A percentile compares a stretch with the other conserved stretches of the same genome.
phyloP scores from a whole-genome alignment of 2,797 vertebrate genomes.

The Chaunax sp. region DNA sequence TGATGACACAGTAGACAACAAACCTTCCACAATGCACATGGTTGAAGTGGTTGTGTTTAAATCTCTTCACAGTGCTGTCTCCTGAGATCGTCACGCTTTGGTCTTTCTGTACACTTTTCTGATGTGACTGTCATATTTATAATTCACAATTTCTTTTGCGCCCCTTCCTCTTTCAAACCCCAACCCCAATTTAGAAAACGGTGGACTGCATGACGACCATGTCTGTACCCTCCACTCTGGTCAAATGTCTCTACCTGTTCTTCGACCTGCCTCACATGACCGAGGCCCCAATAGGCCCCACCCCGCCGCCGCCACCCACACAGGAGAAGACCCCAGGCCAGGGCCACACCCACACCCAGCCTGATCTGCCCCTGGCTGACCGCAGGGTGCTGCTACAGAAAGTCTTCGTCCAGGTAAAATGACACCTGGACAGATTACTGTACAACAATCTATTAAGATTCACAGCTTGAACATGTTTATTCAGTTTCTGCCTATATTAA shows the following conservation, averaged over 20 bases:
- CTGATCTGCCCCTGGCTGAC: constrained; percentile 93
- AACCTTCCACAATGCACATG: not conserved
- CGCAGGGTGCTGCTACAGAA: constrained; percentile 94
- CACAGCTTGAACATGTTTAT: too few relatives aligned
- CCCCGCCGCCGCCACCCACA: constrained; percentile 75
- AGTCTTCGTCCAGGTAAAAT: constrained; percentile 94
- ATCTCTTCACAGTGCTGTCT: too few relatives aligned
- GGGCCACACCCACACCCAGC: constrained; percentile 69
- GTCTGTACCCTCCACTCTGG: constrained; percentile 98
- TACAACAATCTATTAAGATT: too few relatives aligned
- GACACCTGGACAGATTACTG: not conserved
- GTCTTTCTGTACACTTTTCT: not conserved
- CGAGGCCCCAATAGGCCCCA: constrained; percentile 87
- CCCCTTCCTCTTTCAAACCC: not conserved
- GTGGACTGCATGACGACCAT: constrained; percentile 99
- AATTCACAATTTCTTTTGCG: not conserved
- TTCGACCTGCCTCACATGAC: constrained; percentile 98
- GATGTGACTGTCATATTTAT: not conserved
- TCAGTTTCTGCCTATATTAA: not conserved
- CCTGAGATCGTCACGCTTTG: too few relatives aligned
- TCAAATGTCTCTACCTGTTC: constrained; percentile 99
- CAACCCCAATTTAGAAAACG: constrained; percentile 88
- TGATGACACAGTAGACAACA: not conserved
- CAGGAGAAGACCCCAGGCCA: constrained; percentile 73
- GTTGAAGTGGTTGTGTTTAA: not conserved